Base-by-base conservation (phyloP, 2,797 vertebrate species). In the Chromobotia macracanthus region DNA sequence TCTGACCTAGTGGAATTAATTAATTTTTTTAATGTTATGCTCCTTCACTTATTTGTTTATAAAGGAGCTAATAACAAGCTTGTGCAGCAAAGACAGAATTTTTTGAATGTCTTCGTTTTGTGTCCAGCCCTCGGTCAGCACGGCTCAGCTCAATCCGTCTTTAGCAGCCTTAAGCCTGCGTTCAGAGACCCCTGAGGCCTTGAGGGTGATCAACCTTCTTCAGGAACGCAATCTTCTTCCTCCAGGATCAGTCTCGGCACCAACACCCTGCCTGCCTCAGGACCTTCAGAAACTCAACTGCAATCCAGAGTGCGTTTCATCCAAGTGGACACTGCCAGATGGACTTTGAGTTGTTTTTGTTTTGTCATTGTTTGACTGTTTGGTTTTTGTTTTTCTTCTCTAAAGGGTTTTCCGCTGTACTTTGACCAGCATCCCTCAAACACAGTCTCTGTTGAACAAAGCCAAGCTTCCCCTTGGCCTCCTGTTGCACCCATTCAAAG, bases 401-500 rank as follows among this genome's bases (percentile, higher is more conserved):
- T 86, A 16, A 88, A 99, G 97, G 89, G 95, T 99, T 87, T 97
- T 98, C 86, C 95, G 97, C 75, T 94, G 92, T 82, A 99, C 97
- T 0, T 88, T 99, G 91, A 97, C 95, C 85, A 96, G 92, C 91
- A 96, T 99, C 94, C 97, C 97, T 88, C 97, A 99, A 92, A 98
- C 95, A 71, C 97, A 98, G 92, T 93, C 96, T 88, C 93, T 99
- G 89, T 71, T 99, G 85, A 98, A 96, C 88, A 99, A 98, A 95
- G 97, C 97, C 88, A 99, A 97, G 92, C 95, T 99, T 91, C 97
- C 97, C 21, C 83, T 99, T 87, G 97, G 97, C 78, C 92, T 99
- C 82, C 93, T 98, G 85, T 95, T 99, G 81, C 97, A 99, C 90
- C 97, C 97, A 74, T 99, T 99, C 90, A 99, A 98, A 94, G 97